These are phyloP conservation scores for Cololabis saira DNA, from an alignment of 2,113 vertebrate genomes.

Conservation along the genomic window DNA sequence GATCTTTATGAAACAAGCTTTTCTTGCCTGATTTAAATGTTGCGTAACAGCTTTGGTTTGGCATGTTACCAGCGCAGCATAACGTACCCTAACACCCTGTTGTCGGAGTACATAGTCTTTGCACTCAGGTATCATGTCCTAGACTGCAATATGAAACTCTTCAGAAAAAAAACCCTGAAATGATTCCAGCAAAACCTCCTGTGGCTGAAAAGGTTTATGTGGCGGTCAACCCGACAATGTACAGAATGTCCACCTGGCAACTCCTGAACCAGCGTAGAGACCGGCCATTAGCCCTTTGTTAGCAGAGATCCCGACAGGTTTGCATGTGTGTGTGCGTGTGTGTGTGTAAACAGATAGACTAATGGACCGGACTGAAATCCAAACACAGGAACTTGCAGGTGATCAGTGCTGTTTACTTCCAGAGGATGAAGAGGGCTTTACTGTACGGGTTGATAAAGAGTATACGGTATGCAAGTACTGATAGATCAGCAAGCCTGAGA, in stretches of 20 bases:
- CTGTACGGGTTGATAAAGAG: not conserved
- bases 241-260: constrained; percentile 61
- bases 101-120: not conserved
- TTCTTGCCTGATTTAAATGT: not conserved
- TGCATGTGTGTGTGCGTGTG: constrained; percentile 18
- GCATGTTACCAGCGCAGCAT: not conserved
- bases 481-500: constrained; percentile 24
- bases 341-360: constrained; percentile 67
- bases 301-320: constrained; percentile 38
- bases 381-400: constrained; percentile 71
- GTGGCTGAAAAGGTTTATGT: constrained; percentile 26
- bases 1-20: not conserved
- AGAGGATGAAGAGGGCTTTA: constrained; percentile 28
- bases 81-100: not conserved
- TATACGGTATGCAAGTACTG: constrained; percentile 8
- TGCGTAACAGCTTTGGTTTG: not conserved
- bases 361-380: constrained; percentile 71
- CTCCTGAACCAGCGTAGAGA: constrained; percentile 33
- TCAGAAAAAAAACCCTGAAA: constrained; percentile 10
- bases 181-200: constrained; percentile 21
- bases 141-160: constrained; percentile 10
- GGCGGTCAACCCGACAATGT: constrained; percentile 51
- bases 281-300: constrained; percentile 64
- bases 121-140: not conserved
- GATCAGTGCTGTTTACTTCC: constrained; percentile 67